Evolutionary conservation across 2,113 vertebrate genomes (phyloP).

Genomic region (Tinamus guttatus): DNA sequence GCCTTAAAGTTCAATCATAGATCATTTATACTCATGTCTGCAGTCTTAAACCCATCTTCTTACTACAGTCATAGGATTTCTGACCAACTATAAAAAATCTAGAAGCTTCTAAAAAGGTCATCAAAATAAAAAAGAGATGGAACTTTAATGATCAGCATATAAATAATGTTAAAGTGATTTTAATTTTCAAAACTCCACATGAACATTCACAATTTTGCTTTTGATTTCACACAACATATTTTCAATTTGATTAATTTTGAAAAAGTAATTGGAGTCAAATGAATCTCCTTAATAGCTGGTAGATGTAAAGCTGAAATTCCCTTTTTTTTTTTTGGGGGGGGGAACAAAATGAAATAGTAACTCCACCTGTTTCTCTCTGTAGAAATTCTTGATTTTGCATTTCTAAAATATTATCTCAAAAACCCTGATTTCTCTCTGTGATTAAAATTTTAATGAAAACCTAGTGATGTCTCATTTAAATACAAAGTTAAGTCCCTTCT

Average conservation of each 20-base stretch:
- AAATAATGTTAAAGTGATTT: neutral
- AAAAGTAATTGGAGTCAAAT: neutral
- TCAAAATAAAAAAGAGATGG: neutral
- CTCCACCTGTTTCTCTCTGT: neutral
- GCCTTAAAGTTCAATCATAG: neutral
- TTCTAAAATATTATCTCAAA: neutral
- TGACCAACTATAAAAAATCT: neutral
- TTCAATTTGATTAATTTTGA: neutral
- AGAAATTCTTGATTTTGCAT: neutral
- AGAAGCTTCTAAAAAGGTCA: neutral
- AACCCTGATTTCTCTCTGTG: neutral
- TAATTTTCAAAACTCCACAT: neutral
- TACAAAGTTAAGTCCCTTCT: neutral
- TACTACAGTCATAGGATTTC: neutral
- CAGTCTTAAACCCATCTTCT: neutral
- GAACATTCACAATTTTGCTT: neutral
- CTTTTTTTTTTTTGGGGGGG: neutral
- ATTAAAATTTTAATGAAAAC: neutral
- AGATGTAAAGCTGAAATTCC: neutral
- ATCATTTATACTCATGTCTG: neutral
- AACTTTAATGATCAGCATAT: neutral
- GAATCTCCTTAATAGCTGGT: neutral
- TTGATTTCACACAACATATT: constrained; percentile 3
- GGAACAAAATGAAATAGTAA: constrained; percentile 1
- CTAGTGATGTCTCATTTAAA: neutral